Base-by-base conservation (phyloP, 2,888 invertebrate genomes). In the Drosophila longiperda region DNA sequence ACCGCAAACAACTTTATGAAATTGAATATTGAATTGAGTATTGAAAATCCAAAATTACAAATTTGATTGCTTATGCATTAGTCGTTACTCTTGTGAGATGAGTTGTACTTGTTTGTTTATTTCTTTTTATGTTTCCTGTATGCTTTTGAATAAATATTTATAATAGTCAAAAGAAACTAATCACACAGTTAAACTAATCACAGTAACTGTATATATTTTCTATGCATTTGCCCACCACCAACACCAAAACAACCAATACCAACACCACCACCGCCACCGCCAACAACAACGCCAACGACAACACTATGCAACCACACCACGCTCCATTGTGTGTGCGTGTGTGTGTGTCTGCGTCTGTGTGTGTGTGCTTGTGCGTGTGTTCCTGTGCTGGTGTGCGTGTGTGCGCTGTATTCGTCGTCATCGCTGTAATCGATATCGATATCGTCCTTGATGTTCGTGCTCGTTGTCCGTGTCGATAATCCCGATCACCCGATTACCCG, bases 61-160 rank as follows among this genome's bases (percentile, higher is more conserved):
- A 86, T 74, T 90, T 89, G 88, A 86, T 87, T 90, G 90, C 90
- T 90, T 85, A 90, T 89, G 85, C 87, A 81, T 90, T 86, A 90
- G 88, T 74, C 76, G 85, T 86, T 90, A 69, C 63, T 69, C 67
- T 78, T 86, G 78, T 85, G 84, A 61, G 42, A 90, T 89, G 89
- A 85, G 73, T 85, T 90, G 72, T 87, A 83, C 57, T 67, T 82
- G 50, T 63, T 42, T 38, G 50, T 73, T 57, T 45, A 33, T 32
- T 20, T 73, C 15, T 57, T 49, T 80, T 64, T 57, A 4, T 61
- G 40, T 63, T 63, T 75, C 20, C n/a, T 88, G 89, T 85, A 90
- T 85, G 85, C 89, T 90, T 90, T 86, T 82, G 55, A 62, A 53
- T 40, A 66, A 63, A 73, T 66, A 81, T 82, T 60, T 59, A 65